phyloP scores from a whole-genome alignment of 2,113 vertebrate species.

The Aptenodytes forsteri region DNA sequence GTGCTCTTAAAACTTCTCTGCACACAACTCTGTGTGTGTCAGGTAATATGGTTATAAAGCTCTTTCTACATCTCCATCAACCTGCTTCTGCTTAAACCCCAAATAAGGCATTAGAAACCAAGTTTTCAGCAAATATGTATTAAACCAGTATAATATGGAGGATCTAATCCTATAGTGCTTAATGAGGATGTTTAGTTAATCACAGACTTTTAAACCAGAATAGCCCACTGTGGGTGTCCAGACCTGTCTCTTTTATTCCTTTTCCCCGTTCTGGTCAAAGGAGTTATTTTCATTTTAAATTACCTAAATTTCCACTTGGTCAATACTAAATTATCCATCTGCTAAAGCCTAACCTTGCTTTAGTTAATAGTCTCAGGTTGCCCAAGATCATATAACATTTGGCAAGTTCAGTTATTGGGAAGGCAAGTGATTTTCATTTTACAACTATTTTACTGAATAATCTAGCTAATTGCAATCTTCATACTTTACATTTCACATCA shows the following conservation, averaged over 20 bases:
- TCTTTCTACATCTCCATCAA: neutral
- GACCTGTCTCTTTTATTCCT: neutral
- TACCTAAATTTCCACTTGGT: neutral
- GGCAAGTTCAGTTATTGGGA: neutral
- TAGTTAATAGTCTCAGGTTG: neutral
- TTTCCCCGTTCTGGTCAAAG: neutral
- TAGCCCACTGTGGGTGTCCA: neutral
- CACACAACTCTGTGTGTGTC: neutral
- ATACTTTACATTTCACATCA: neutral
- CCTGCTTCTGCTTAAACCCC: neutral
- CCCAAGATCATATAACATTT: neutral
- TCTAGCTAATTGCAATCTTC: neutral
- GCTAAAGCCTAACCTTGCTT: neutral
- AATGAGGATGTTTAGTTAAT: neutral
- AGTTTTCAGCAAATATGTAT: neutral
- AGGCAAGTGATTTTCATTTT: neutral
- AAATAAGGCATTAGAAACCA: neutral
- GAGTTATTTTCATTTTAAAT: neutral
- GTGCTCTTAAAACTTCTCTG: neutral
- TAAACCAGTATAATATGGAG: neutral
- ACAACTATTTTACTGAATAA: neutral
- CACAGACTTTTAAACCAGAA: neutral
- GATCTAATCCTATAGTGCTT: neutral
- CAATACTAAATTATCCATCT: neutral
- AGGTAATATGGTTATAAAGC: neutral